These are phyloP conservation scores for Ips typographus DNA, from an alignment of 1,140 invertebrate genomes.

Conservation along the genomic window DNA sequence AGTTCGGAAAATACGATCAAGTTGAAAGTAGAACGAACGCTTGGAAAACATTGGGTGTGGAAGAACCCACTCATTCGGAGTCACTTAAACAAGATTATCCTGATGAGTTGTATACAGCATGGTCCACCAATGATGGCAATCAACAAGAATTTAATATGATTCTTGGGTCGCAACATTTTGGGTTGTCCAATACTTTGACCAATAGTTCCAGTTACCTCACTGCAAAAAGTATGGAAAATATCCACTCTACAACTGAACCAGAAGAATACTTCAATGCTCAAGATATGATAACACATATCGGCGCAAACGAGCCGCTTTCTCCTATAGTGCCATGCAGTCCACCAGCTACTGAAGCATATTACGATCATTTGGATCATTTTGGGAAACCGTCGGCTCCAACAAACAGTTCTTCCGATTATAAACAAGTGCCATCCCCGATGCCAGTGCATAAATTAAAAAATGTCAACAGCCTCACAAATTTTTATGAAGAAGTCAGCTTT, in stretches of 20 bases:
- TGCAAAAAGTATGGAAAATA: conserved; percentile 11
- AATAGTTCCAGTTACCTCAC: conserved; percentile 55
- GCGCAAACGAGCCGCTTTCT: not conserved
- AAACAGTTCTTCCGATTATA: conserved; percentile 57
- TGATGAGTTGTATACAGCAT: conserved; percentile 48
- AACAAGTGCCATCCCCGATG: conserved; percentile 60
- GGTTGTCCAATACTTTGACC: conserved; percentile 68
- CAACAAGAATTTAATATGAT: conserved; percentile 60
- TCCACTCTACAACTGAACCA: not conserved
- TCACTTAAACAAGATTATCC: conserved; percentile 40
- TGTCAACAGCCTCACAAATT: conserved; percentile 56
- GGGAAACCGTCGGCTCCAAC: conserved; percentile 53
- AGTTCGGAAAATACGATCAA: conserved; percentile 60
- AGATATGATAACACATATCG: not conserved
- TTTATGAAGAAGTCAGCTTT: conserved; percentile 71
- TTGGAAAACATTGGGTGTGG: conserved; percentile 75
- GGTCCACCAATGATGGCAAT: conserved; percentile 35
- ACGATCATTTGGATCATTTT: conserved; percentile 77
- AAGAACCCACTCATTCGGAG: conserved; percentile 65
- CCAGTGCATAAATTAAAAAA: conserved; percentile 31
- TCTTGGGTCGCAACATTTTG: conserved; percentile 77
- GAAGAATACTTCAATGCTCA: not conserved
- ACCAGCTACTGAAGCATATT: conserved; percentile 48
- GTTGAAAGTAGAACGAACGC: conserved; percentile 71
- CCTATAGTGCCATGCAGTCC: not conserved